Evolutionary conservation across 2,888 invertebrate species (phyloP).

Genomic region (Ptycholaimellus sp.): DNA sequence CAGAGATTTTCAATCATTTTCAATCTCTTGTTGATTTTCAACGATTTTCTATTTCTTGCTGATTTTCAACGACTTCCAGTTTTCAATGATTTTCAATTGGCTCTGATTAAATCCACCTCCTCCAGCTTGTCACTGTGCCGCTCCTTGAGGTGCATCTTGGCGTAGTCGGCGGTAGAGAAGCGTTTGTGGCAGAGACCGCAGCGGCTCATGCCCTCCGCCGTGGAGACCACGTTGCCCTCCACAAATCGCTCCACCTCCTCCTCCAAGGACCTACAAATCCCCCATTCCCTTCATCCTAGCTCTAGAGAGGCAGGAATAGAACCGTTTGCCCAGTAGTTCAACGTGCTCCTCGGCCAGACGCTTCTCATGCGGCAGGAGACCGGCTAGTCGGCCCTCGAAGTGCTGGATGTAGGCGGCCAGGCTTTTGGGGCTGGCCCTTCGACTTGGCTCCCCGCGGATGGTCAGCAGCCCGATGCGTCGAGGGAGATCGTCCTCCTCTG

Average conservation of each 20-base stretch:
- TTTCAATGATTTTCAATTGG: background rate
- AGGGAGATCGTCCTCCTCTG: conserved; percentile 7
- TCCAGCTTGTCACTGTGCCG: conserved; percentile 6
- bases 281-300: no score
- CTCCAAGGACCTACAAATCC: no score
- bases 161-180: conserved; percentile 7
- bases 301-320: no score
- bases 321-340: conserved; percentile 7
- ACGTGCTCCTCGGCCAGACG: conserved; percentile 8
- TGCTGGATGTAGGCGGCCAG: conserved; percentile 4
- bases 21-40: no score
- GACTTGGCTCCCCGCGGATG: conserved; percentile 3
- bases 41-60: background rate
- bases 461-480: conserved; percentile 7
- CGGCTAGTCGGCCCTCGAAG: conserved; percentile 6
- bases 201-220: conserved; percentile 6
- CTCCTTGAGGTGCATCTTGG: conserved; percentile 5
- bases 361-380: conserved; percentile 5
- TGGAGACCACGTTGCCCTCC: conserved; percentile 1
- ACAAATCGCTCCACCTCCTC: conserved; percentile 3
- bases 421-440: conserved; percentile 6
- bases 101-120: background rate
- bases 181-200: conserved; percentile 8
- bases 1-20: no score
- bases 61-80: background rate